Percentiles rank a stretch among this genome's conserved stretches.
Conservation (phyloP, 2,888 invertebrate genomes). For the Amphimallon solstitiale region DNA sequence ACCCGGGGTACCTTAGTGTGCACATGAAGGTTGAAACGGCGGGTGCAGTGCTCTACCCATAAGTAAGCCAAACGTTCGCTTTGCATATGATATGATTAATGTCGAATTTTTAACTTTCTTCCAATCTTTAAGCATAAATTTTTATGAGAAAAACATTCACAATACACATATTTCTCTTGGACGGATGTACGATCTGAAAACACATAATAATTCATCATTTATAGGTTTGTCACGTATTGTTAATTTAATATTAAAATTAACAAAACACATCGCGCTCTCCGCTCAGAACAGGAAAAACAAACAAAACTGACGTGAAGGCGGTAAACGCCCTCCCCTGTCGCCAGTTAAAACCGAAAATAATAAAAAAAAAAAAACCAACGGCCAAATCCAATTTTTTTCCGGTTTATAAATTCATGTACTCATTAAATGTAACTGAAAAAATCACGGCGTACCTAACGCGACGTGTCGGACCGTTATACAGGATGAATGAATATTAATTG, state of each 20-base stretch:
- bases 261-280: not conserved
- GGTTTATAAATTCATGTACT: conserved; percentile 16
- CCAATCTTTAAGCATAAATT: too few species aligned
- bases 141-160: too few species aligned
- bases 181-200: too few species aligned
- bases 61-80: too few species aligned
- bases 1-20: too few species aligned
- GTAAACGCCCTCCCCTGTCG: not conserved
- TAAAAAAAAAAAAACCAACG: conserved; percentile 2
- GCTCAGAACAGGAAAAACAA: too few species aligned
- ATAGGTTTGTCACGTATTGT: not conserved
- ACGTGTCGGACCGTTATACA: conserved; percentile 42
- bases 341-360: not conserved
- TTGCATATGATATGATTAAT: too few species aligned
- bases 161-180: too few species aligned
- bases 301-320: not conserved
- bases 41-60: too few species aligned
- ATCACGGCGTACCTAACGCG: not conserved
- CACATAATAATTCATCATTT: too few species aligned
- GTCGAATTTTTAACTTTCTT: too few species aligned
- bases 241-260: conserved; percentile 20
- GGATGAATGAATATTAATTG: conserved; percentile 59
- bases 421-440: conserved; percentile 19
- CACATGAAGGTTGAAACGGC: too few species aligned
- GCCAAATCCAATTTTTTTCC: conserved; percentile 22